Evolutionary conservation across 2,797 vertebrate genomes (phyloP), one percentile per base, ranked within the genome.

Genomic region (Eulemur coronatus): DNA sequence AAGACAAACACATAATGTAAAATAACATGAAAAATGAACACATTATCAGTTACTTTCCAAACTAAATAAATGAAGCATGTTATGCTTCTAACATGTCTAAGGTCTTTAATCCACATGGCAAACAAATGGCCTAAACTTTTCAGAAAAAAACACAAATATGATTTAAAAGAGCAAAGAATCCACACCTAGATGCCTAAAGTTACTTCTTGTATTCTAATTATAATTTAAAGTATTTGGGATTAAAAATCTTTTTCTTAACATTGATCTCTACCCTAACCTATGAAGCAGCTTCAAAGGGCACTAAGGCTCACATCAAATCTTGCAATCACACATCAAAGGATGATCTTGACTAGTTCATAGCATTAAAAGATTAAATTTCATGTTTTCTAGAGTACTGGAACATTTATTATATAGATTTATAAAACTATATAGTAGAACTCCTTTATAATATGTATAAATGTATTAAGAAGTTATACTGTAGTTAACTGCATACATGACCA

Each of bases 41-140:
- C 0, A 86, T 35, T 84, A 35, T 30, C 10, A 63, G 22, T 84
- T 84, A 52, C 63, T 89, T 82, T 52, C 72, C 41, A 89, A 95
- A n/a, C 17, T 61, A 88, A 89, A 75, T 82, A 72, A 96, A 84
- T 80, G 35, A 90, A 91, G 43, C 43, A 65, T 78, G 14, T 14
- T 41, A 55, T 33, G 26, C 4, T 87, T 92, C 22, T 87, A 75
- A 86, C 46, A 9, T 6, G 12, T 61, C 72, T n/a, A 72, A 78
- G 28, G 73, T 73, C 61, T 63, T 43, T 80, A 55, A 43, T 57
- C 20, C 38, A 84, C 48, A 59, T 9, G 14, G 17, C 17, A 76
- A 95, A 80, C 10, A 65, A 89, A 95, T 61, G 48, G 65, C 38
- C 26, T 85, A 50, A 43, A 79, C 57, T 95, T 91, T 59, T 78